phyloP scores from a whole-genome alignment of 2,113 vertebrate species.

The Oncorhynchus clarkii region DNA sequence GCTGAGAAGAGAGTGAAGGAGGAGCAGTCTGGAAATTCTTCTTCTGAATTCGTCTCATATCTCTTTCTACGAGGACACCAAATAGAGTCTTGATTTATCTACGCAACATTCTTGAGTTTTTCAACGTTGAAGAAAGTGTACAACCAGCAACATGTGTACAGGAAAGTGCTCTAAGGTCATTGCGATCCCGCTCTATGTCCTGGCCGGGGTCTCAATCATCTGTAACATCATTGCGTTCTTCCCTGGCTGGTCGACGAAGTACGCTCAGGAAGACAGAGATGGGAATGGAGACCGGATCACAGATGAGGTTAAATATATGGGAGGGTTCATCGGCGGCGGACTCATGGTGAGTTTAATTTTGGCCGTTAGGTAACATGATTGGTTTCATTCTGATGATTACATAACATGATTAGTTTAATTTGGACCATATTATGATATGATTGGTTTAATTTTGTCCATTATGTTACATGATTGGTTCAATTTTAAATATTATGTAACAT shows the following conservation, averaged over 20 bases:
- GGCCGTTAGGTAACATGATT: background rate
- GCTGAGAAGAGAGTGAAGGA: background rate
- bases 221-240: slow-evolving; percentile 74
- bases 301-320: slow-evolving; percentile 66
- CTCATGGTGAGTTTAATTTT: slow-evolving; percentile 60
- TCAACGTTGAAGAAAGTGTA: background rate
- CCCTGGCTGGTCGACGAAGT: slow-evolving; percentile 46
- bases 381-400: too few species aligned
- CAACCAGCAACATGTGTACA: slow-evolving; percentile 61
- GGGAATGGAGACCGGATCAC: slow-evolving; percentile 34
- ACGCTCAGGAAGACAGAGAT: background rate
- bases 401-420: too few species aligned
- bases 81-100: background rate
- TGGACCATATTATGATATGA: too few species aligned
- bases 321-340: slow-evolving; percentile 69
- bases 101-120: too few species aligned
- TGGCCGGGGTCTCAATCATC: slow-evolving; percentile 58
- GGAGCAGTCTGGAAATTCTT: background rate
- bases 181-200: slow-evolving; percentile 59
- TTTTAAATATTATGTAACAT: too few species aligned
- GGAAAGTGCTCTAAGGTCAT: slow-evolving; percentile 67
- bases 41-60: background rate
- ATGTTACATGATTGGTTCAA: too few species aligned
- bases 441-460: background rate
- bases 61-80: background rate